These are phyloP conservation scores for Nasonovia ribisnigri DNA, from an alignment of 2,888 invertebrate genomes.

Conservation along the genomic window DNA sequence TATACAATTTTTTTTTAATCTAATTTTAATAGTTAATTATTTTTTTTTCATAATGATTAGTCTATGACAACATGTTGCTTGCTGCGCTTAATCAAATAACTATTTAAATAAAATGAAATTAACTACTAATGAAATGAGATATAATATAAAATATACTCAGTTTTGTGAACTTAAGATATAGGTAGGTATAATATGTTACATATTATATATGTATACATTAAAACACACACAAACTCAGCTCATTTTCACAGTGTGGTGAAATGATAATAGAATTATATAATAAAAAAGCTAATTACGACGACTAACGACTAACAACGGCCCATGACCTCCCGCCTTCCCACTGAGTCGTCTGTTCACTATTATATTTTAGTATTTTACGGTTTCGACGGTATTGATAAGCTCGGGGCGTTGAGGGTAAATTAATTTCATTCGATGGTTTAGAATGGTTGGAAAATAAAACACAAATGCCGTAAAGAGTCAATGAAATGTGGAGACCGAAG, in stretches of 20 bases:
- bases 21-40: background rate
- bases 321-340: background rate
- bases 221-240: background rate
- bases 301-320: too few species aligned
- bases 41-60: background rate
- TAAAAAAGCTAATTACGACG: background rate
- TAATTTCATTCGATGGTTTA: background rate
- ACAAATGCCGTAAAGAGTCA: background rate
- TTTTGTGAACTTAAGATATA: background rate
- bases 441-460: background rate
- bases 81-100: background rate
- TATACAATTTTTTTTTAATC: background rate
- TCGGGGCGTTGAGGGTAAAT: too few species aligned
- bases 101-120: background rate
- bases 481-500: background rate
- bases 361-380: background rate
- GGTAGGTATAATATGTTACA: too few species aligned
- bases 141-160: background rate
- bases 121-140: background rate
- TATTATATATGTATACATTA: background rate
- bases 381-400: background rate
- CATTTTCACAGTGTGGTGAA: background rate
- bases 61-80: background rate
- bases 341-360: background rate
- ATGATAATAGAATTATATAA: background rate